Conservation (phyloP, 2,797 vertebrate genomes). For the Toxotes lorentzi region DNA sequence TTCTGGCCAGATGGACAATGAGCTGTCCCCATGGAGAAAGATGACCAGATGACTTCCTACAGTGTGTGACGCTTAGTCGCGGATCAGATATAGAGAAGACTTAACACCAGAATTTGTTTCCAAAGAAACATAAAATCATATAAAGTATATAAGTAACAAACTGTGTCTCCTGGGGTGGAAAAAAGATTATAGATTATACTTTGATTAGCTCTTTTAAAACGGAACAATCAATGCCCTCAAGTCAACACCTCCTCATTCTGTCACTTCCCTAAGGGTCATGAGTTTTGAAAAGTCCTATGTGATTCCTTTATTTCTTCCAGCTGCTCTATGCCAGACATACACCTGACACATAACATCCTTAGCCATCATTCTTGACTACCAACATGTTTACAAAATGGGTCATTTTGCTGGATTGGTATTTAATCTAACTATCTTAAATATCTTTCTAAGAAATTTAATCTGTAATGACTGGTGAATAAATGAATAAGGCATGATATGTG, state of each 20-base stretch:
- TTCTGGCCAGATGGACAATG: conserved; percentile 46
- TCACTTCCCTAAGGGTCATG: not conserved
- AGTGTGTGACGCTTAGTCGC: conserved; percentile 16
- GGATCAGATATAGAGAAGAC: conserved; percentile 14
- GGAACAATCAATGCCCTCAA: conserved; percentile 1
- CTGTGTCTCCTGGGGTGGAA: conserved; percentile 39
- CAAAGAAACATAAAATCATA: no score
- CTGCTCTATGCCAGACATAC: not conserved
- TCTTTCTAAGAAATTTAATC: not conserved
- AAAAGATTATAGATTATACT: conserved; percentile 22
- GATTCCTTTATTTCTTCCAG: conserved; percentile 13
- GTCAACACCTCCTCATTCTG: conserved; percentile 21
- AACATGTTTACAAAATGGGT: not conserved
- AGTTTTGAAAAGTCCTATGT: conserved; percentile 12
- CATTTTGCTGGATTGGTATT: not conserved
- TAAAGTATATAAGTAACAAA: no score
- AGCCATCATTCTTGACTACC: not conserved
- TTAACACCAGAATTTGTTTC: not conserved
- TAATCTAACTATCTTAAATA: not conserved
- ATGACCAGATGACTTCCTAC: conserved; percentile 30
- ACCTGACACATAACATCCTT: conserved; percentile 1
- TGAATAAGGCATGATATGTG: not conserved
- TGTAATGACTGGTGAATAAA: conserved; percentile 2
- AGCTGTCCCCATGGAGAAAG: conserved; percentile 33
- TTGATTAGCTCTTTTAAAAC: conserved; percentile 45